Evolutionary conservation across 2,888 invertebrate species (phyloP), one percentile per base, ranked within the genome.

Genomic region (Lithophane semibrunnea): DNA sequence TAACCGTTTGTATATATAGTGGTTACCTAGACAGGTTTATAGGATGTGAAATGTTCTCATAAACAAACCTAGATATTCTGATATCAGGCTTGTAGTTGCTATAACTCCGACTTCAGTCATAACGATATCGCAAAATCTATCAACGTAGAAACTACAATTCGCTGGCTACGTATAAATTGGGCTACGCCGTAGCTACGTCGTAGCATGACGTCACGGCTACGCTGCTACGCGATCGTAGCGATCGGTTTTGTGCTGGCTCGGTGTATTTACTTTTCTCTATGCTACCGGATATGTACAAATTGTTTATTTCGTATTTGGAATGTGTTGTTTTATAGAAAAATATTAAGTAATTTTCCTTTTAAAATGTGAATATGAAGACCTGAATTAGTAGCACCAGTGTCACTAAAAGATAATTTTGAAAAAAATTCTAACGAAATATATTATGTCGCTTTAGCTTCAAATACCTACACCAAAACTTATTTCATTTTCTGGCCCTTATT

Each of bases 141-240:
- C 73, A 65, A 47, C 18, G 49, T 21, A 29, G 18, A 73, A 52
- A 42, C 42, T 42, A 16, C 12, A 58, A 29, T 60, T 18, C 52
- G 42, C 29, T 5, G 12, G 10, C 29, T 61, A 54, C 37, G 42
- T 61, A 70, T 63, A 42, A 56, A 68, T 64, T 67, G n/a, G 24
- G 37, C 70, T 82, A 74, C 74, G 63, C 21, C 58, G 52, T 70
- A 79, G 29, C 67, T 83, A 71, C 74, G 63, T 18, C 47, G 52
- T 70, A 79, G 72, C 70, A 44, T 73, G 80, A 63, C 78, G 68
- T 82, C 77, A 75, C 3, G 12, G 68, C 65, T 76, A 83, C 72
- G 58, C 44, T 8, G 69, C 75, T 83, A 83, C 80, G 82, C 52
- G 60, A 56, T 71, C 68, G 72, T 75, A 79, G 83, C 72, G 42